Evolutionary conservation across 2,888 invertebrate genomes (phyloP), one percentile per base, ranked within the genome.

Genomic region (Seira musarum): DNA sequence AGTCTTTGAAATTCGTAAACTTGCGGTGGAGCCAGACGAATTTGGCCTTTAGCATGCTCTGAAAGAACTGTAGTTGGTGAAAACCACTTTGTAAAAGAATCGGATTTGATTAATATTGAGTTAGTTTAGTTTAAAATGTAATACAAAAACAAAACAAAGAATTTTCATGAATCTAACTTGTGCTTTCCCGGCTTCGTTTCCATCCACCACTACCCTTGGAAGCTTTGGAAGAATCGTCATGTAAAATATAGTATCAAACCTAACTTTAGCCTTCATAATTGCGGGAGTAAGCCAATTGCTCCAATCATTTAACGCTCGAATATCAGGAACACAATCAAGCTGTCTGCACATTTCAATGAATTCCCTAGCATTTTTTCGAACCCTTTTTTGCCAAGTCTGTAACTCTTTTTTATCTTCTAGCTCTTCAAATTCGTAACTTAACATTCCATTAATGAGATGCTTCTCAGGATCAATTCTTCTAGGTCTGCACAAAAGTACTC

Each of bases 261-360:
- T 90, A 85, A 89, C 90, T 53, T 82, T 74, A 8, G 77, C 68
- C 17, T 68, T 35, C 90, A 87, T 65, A 19, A 88, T 87, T 0
- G 89, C 87, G 0, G 96, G 96, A 0, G 95, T 93, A 15, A 94
- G 88, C 96, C 96, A 96, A 87, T 93, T 93, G 73, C 93, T 93
- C 96, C 96, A 96, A 87, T 94, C 93, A 87, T 93, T 90, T 24
- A 96, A 88, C 0, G 93, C 91, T 93, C 93, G 94, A 70, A 96
- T 90, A 88, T 96, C 94, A 0, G 96, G 96, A 86, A 93, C 92
- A 83, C 95, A 92, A 35, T 93, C 90, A 61, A 93, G 89, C 81
- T 92, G 89, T 81, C 92, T 89, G 87, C 96, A 96, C 84, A 96
- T 90, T 63, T 89, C 90, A 0, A 94, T 88, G 88, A 95, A 93